Conservation (phyloP, 2,113 vertebrate genomes). For the Heptranchias perlo region DNA sequence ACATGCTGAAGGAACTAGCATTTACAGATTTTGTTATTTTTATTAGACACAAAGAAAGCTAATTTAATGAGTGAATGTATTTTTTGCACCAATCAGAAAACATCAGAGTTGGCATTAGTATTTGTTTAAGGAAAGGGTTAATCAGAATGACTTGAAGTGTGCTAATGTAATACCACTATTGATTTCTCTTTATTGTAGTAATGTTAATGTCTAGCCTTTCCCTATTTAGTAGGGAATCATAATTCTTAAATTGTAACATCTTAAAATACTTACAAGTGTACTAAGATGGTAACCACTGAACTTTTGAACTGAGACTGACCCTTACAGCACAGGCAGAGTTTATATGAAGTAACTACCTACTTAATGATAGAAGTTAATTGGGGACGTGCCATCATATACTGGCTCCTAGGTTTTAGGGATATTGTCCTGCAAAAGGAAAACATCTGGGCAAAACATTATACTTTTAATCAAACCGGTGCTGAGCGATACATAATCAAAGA, state of each 20-base stretch:
- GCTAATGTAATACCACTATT: no score
- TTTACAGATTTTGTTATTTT: no score
- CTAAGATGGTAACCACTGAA: no score
- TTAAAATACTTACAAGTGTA: background rate
- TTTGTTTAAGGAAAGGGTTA: no score
- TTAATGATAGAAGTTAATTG: background rate
- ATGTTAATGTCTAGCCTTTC: no score
- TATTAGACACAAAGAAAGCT: no score
- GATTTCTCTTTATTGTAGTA: no score
- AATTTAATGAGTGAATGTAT: no score
- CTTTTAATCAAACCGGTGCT: background rate
- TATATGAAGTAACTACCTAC: background rate
- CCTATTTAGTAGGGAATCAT: background rate
- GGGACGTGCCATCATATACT: background rate
- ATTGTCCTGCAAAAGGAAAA: background rate
- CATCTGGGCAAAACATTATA: background rate
- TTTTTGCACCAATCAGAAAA: no score
- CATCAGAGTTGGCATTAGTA: no score
- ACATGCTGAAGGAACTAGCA: no score
- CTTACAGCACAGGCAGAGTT: background rate
- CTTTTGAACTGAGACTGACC: background rate
- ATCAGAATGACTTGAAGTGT: no score
- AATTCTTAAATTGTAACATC: background rate
- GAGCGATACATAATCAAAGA: background rate
- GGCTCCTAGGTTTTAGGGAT: background rate